These are phyloP conservation scores for Lophura nycthemera DNA, from an alignment of 2,113 vertebrate genomes.

Conservation along the genomic window DNA sequence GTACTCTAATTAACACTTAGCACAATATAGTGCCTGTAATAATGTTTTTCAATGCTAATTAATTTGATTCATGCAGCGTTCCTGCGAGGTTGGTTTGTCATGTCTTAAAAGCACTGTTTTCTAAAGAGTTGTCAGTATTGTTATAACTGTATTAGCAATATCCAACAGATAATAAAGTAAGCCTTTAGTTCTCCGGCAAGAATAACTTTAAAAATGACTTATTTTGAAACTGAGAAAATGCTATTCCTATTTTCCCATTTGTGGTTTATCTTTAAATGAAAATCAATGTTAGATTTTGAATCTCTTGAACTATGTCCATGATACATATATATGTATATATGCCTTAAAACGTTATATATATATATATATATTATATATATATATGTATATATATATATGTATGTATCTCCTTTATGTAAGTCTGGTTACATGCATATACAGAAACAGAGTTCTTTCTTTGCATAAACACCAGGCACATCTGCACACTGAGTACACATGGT, in stretches of 20 bases:
- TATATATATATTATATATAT: not conserved
- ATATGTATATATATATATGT: not conserved
- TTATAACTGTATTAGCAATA: not conserved
- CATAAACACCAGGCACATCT: not conserved
- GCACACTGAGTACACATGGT: not conserved
- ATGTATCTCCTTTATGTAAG: not conserved
- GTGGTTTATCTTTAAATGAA: not conserved
- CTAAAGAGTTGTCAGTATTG: not conserved
- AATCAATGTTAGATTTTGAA: not conserved
- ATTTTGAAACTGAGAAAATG: slow-evolving; percentile 1
- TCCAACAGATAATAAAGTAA: slow-evolving; percentile 45
- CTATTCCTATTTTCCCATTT: not conserved
- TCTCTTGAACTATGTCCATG: not conserved
- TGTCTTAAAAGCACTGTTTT: slow-evolving; percentile 28
- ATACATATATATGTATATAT: not conserved
- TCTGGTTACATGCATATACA: not conserved
- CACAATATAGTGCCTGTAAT: slow-evolving; percentile 44
- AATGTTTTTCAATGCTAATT: not conserved
- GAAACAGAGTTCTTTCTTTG: not conserved
- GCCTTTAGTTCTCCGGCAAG: not conserved
- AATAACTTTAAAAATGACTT: slow-evolving; percentile 18
- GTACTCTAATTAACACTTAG: slow-evolving; percentile 40
- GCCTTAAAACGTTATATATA: not conserved
- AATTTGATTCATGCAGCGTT: slow-evolving; percentile 44
- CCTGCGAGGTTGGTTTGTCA: slow-evolving; percentile 32